Evolutionary conservation across 2,113 vertebrate species (phyloP), one percentile per base, ranked within the genome.

Genomic region (Bathybates hornii): DNA sequence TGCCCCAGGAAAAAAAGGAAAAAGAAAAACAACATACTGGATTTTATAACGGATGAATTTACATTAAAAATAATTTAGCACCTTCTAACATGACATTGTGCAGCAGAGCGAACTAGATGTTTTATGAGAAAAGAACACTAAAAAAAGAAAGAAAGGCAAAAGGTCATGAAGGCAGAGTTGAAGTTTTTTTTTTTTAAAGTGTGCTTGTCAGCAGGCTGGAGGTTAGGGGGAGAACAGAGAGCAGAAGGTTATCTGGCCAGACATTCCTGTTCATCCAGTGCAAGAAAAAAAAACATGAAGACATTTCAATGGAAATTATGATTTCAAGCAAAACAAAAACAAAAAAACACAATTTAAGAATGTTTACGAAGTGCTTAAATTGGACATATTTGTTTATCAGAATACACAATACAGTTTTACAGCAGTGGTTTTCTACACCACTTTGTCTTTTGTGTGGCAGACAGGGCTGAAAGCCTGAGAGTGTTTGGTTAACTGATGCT

Each of bases 171-270:
- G 36, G 8, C 10, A 59, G 53, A 34, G 56, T 63, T 38, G 19
- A 80, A 56, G 10, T 12, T 48, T 63, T 87, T 82, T 82, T 21
- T 57, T 81, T 50, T 34, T 19, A 24, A 85, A 89, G 54, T 53
- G 29, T 81, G 68, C 50, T 80, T 91, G 87, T 90, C 89, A 91
- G 84, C 86, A 83, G 90, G 87, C 84, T 86, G 87, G 50, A 89
- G 91, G 92, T 92, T 90, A 89, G 34, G 57, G 50, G 86, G 88
- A 87, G 86, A 91, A 59, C 80, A 59, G 78, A 87, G 95, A 87
- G 85, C 91, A 90, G 81, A 68, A 90, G 93, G 94, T 95, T 95
- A 95, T 94, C 94, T 92, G 92, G 73, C 29, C 82, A 85, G 45
- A 83, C 89, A 92, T 94, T 94, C 91, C 91, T 90, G 92, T 85